Evolutionary conservation across 1,140 invertebrate species (phyloP).

Genomic region (Meloidogyne hapla): DNA sequence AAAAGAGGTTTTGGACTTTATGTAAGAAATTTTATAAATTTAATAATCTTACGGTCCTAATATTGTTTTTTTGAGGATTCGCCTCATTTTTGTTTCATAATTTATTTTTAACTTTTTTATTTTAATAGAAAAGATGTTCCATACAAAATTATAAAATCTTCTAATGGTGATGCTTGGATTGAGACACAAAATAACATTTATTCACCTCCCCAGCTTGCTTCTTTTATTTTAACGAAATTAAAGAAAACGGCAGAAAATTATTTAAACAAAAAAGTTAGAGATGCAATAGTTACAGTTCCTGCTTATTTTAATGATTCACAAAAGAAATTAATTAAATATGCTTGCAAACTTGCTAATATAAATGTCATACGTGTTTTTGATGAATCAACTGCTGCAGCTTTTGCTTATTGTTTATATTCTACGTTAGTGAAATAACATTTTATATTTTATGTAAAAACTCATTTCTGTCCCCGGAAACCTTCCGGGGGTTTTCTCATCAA

Average conservation of each 20-base stretch:
- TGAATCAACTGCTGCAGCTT: too few species aligned
- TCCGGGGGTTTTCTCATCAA: too few species aligned
- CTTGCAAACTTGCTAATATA: slow-evolving; percentile 89
- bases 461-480: too few species aligned
- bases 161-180: slow-evolving; percentile 99
- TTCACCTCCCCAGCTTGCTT: slow-evolving; percentile 90
- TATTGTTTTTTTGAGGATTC: too few species aligned
- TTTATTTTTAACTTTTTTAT: too few species aligned
- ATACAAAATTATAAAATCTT: slow-evolving; percentile 87
- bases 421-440: too few species aligned
- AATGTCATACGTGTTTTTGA: slow-evolving; percentile 84
- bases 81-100: too few species aligned
- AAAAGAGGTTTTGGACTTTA: too few species aligned
- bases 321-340: slow-evolving; percentile 89
- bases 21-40: too few species aligned
- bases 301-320: slow-evolving; percentile 96
- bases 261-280: slow-evolving; percentile 78
- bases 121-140: slow-evolving; percentile 81
- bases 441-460: too few species aligned
- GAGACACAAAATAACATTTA: slow-evolving; percentile 90
- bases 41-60: too few species aligned
- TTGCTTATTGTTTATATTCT: too few species aligned
- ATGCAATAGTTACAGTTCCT: slow-evolving; percentile 89
- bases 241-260: slow-evolving; percentile 91
- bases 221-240: slow-evolving; percentile 90